phyloP scores from a whole-genome alignment of 1,140 invertebrate genomes.

The Drosophila santomea region DNA sequence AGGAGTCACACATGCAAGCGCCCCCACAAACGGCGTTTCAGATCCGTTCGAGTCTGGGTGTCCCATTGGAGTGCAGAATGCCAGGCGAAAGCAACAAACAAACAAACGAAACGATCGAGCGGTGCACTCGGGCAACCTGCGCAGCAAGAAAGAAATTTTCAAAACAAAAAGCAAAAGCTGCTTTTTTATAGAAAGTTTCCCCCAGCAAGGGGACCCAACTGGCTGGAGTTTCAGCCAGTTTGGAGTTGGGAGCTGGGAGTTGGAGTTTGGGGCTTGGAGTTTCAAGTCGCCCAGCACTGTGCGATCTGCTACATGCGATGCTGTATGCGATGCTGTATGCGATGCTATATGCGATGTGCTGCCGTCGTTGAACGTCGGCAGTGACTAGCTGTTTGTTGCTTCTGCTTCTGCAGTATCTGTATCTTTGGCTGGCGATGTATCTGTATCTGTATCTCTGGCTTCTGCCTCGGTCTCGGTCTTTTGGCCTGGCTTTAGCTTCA shows the following conservation, averaged over 20 bases:
- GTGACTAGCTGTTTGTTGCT: conserved; percentile 60
- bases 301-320: conserved; percentile 27
- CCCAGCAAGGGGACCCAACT: conserved; percentile 31
- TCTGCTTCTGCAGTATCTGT: conserved; percentile 62
- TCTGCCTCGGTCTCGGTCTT: conserved; percentile 12
- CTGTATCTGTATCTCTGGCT: not conserved
- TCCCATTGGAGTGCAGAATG: conserved; percentile 25
- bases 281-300: conserved; percentile 34
- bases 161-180: conserved; percentile 49
- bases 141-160: conserved; percentile 48
- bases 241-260: conserved; percentile 32
- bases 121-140: conserved; percentile 31
- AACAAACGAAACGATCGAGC: conserved; percentile 25
- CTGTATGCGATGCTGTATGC: conserved; percentile 23
- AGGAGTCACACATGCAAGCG: not conserved
- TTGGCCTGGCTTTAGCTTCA: conserved; percentile 5
- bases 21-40: not conserved
- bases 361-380: conserved; percentile 65
- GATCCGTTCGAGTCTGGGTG: not conserved
- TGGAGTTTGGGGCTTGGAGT: conserved; percentile 19
- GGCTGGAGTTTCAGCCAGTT: conserved; percentile 39
- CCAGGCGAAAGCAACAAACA: conserved; percentile 56
- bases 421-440: conserved; percentile 17
- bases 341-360: conserved; percentile 41
- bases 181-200: conserved; percentile 57